phyloP scores from a whole-genome alignment of 2,888 invertebrate species.

The Auanema sp. region DNA sequence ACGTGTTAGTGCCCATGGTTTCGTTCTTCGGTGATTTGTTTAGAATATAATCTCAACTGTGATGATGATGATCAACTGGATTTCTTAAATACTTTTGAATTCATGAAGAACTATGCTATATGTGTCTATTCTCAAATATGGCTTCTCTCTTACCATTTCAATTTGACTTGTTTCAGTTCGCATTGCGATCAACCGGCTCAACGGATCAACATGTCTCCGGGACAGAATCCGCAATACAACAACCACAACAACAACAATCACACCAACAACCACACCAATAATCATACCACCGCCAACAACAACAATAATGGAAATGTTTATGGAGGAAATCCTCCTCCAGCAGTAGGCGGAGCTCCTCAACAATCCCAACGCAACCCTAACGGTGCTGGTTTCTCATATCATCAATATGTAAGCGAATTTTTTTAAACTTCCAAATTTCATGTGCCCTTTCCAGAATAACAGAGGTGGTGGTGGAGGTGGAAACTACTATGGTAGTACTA shows the following conservation, averaged over 20 bases:
- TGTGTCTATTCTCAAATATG: too few relatives aligned
- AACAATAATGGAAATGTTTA: conserved; percentile 12
- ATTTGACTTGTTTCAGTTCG: not conserved
- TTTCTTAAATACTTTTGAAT: too few relatives aligned
- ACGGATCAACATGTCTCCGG: conserved; percentile 18
- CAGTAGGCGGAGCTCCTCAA: too few relatives aligned
- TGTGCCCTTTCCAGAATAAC: conserved; percentile 3
- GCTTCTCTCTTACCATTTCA: too few relatives aligned
- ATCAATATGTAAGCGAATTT: conserved; percentile 4
- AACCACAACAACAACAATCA: conserved; percentile 11
- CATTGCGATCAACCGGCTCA: not conserved
- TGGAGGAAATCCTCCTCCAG: not conserved
- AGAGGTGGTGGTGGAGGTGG: not conserved
- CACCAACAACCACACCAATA: conserved; percentile 9
- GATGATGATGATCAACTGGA: too few relatives aligned
- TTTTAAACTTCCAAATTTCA: not conserved
- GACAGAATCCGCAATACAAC: conserved; percentile 20
- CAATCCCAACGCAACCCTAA: too few relatives aligned
- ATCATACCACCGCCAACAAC: not conserved
- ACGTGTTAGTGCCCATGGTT: too few relatives aligned
- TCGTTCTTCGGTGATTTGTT: too few relatives aligned
- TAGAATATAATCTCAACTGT: too few relatives aligned
- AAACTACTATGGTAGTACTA: not conserved
- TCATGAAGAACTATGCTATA: too few relatives aligned
- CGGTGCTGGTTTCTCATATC: not conserved